A percentile compares a stretch with the other conserved stretches of the same genome.
Conservation (phyloP, 2,797 vertebrate species). For the Enteromius treurensis region DNA sequence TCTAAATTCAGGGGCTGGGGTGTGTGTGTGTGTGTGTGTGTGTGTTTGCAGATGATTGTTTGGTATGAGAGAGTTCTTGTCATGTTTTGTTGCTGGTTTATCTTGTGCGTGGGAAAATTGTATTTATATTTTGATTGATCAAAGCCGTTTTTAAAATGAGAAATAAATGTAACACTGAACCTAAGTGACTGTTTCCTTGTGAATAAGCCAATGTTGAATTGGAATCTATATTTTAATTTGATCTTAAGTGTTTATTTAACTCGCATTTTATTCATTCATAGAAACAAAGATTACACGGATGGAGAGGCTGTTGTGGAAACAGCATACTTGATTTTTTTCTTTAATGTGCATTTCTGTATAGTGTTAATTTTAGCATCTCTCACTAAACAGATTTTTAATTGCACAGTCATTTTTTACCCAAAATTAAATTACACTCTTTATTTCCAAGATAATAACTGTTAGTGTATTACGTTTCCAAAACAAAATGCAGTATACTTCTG, state of each 20-base stretch:
- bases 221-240: neutral
- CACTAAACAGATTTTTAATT: neutral
- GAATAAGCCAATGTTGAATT: neutral
- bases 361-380: neutral
- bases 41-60: constrained; percentile 27
- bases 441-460: neutral
- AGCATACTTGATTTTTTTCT: neutral
- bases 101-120: constrained; percentile 63
- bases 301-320: neutral
- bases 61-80: constrained; percentile 33
- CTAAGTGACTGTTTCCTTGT: neutral
- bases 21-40: constrained; percentile 33
- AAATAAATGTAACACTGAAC: constrained; percentile 66
- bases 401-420: neutral
- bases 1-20: constrained; percentile 67
- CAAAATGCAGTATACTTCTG: neutral
- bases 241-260: neutral
- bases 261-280: neutral
- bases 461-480: neutral
- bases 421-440: neutral
- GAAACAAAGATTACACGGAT: neutral
- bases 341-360: neutral
- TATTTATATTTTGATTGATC: constrained; percentile 83
- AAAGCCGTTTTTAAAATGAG: constrained; percentile 75
- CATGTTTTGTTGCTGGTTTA: constrained; percentile 38